Base-by-base conservation (phyloP, 1,140 invertebrate species). In the Lepidostoma basale region DNA sequence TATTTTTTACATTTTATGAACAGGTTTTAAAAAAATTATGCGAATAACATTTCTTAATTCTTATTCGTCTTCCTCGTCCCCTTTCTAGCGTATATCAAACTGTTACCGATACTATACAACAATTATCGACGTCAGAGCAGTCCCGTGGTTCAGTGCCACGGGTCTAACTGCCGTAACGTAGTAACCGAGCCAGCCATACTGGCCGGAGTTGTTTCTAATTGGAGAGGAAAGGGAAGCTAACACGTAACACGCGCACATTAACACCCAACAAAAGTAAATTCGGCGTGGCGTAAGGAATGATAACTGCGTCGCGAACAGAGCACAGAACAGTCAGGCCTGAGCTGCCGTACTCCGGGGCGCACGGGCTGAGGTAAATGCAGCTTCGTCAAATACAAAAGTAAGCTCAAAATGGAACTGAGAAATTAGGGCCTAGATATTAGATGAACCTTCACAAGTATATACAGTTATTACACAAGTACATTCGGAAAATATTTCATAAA, bases 1-100 rank as follows among this genome's bases (percentile, higher is more conserved):
- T 69, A 65, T 42, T 66, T 70, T 70, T 47, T 36, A 68, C 33
- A 58, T 40, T 58, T 54, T 52, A 54, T 52, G 36, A 64, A 54
- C n/a, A 40, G 10, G 26, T 40, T 64, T 23, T 62, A 26, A 22
- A 44, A 44, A 44, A 54, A 28, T 60, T 33, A n/a, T 16, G 47
- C 22, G 12, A 28, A 39, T 52, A 64, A 54, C n/a, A 52, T 52
- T 52, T 12, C 30, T 52, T 40, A 64, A 18, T 42, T 40, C 1
- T 36, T 30, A 36, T 58, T 22, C 2, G 9, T 33, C 30, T 58
- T 36, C 1, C 14, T 28, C 45, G 12, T 28, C 10, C 30, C 20
- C 18, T 20, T 47, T 36, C 25, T 64, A 36, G 42, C 30, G 12
- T 33, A 18, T 26, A 28, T 30, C 9, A 33, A 12, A 33, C 60